Percentiles rank a stretch among this genome's conserved stretches.
These are phyloP conservation scores for Drosophila gunungcola DNA, from an alignment of 1,140 invertebrate genomes.

Conservation along the genomic window DNA sequence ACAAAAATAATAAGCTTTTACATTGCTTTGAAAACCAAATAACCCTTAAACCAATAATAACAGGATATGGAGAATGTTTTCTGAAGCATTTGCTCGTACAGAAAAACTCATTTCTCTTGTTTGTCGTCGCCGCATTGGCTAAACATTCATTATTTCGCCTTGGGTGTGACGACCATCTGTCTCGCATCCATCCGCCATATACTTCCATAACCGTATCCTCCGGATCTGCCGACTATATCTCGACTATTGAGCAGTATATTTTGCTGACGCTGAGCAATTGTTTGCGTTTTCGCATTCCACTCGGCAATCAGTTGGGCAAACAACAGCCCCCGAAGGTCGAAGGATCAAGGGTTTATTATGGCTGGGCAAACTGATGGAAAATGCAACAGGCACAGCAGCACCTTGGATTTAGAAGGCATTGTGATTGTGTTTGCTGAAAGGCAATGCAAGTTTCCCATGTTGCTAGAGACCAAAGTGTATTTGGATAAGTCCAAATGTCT, in stretches of 20 bases:
- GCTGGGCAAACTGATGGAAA: not conserved
- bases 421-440: conserved; percentile 1
- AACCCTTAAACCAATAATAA: not conserved
- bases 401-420: conserved; percentile 2
- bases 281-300: conserved; percentile 21
- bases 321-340: not conserved
- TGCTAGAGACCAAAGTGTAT: not conserved
- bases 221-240: conserved; percentile 7
- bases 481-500: too few species aligned
- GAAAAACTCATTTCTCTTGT: conserved; percentile 45
- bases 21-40: not conserved
- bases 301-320: conserved; percentile 25
- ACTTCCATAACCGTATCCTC: not conserved
- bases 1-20: too few species aligned
- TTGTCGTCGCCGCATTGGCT: conserved; percentile 34
- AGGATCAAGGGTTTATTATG: conserved; percentile 3
- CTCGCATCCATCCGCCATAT: conserved; percentile 9
- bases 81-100: conserved; percentile 12
- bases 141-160: conserved; percentile 52
- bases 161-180: conserved; percentile 45
- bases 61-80: conserved; percentile 38
- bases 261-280: conserved; percentile 12
- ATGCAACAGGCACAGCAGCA: conserved; percentile 23
- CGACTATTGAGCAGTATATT: conserved; percentile 5
- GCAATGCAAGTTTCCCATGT: not conserved